Base-by-base conservation (phyloP, 2,888 invertebrate genomes). In the Cetonia aurata region DNA sequence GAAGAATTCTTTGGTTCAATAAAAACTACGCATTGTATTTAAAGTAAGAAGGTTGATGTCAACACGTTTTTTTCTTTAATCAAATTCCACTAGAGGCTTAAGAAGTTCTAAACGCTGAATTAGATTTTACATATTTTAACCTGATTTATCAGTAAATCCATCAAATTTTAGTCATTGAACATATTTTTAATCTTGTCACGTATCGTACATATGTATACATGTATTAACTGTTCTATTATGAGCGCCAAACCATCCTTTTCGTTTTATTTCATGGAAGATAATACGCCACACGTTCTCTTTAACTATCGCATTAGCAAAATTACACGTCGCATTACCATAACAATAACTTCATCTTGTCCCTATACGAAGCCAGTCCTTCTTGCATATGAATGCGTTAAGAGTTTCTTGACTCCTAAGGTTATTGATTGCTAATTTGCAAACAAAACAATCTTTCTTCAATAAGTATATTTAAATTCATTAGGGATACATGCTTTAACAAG, bases 391-490 rank as follows among this genome's bases (percentile, higher is more conserved):
- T 15, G 3, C 17, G 52, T 52, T 9, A n/a, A 56, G 56, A 56
- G 56, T 56, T 56, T 41, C 25, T 56, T 56, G 56, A 56, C 56
- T 41, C 25, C 41, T n/a, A 56, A 56, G 56, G 56, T 41, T 56
- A 56, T 37, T 56, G 56, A 56, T 56, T 56, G 56, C 56, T 56
- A 56, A 56, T 56, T 56, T 56, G 56, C 56, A 56, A 56, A 56
- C 56, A 56, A 56, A 56, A 42, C 37, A 41, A 56, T 56, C 31
- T 31, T 6, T 56, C 56, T 37, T 56, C 56, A 41, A 41, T 9
- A 25, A 25, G 37, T 4, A 37, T 15, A 56, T 56, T 56, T 12
- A 56, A 56, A 56, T 56, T 56, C 56, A 56, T 56, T 42, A 56
- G 15, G 56, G 41, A 17, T 37, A 37, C 4, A 56, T 10, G 37